Conservation (phyloP, 2,888 invertebrate species). For the Pardosa pseudoannulata region DNA sequence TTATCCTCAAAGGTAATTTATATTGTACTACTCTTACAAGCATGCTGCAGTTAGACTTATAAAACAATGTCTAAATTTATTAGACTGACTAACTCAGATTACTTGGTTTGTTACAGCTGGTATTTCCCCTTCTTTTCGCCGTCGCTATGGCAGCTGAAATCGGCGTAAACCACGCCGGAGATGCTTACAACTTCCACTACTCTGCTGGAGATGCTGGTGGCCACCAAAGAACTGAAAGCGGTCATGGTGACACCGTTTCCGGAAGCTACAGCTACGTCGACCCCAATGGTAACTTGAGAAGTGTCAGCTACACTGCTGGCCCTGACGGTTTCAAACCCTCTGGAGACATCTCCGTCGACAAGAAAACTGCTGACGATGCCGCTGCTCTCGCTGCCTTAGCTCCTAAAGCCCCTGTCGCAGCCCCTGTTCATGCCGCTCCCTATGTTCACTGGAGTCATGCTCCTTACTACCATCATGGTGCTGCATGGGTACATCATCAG, state of each 20-base stretch:
- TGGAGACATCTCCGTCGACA: too few species aligned
- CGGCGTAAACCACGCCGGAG: constrained; percentile 46
- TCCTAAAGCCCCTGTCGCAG: constrained; percentile 53
- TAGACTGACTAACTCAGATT: too few species aligned
- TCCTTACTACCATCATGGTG: constrained; percentile 38
- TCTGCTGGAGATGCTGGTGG: constrained; percentile 56
- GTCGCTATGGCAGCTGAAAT: constrained; percentile 57
- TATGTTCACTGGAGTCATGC: too few species aligned
- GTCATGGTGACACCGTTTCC: constrained; percentile 46
- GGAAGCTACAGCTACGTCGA: constrained; percentile 72
- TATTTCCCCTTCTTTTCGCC: constrained; percentile 37
- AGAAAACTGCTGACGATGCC: constrained; percentile 69
- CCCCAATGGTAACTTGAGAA: constrained; percentile 65
- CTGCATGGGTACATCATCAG: constrained; percentile 21
- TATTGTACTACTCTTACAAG: too few species aligned
- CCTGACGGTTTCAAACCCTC: constrained; percentile 69
- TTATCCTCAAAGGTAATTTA: too few species aligned
- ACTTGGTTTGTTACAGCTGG: too few species aligned
- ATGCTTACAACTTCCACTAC: constrained; percentile 63
- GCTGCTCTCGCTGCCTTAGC: constrained; percentile 68
- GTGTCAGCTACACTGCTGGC: constrained; percentile 68
- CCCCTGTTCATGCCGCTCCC: not conserved
- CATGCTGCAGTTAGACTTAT: too few species aligned
- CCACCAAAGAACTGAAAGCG: constrained; percentile 45
- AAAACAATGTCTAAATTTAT: too few species aligned